Percentiles rank a stretch among this genome's conserved stretches.
Conservation (phyloP, 2,888 invertebrate genomes). For the Celastrina argiolus region DNA sequence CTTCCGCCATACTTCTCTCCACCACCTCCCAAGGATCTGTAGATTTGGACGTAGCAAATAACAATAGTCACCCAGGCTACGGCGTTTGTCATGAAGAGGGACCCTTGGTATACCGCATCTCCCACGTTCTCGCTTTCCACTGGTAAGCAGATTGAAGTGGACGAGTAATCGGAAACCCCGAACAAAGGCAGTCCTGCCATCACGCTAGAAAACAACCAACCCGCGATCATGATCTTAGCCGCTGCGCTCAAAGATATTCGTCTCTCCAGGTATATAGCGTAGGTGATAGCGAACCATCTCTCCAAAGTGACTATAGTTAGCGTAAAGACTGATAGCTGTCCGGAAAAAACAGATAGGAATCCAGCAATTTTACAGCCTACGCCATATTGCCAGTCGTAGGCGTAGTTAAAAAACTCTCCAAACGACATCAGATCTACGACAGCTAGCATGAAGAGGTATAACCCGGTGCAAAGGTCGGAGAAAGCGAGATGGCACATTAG, state of each 20-base stretch:
- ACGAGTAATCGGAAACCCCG: conserved; percentile 92
- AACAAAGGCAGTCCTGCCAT: conserved; percentile 89
- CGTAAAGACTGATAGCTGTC: conserved; percentile 92
- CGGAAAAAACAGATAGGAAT: conserved; percentile 91
- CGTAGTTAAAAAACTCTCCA: conserved; percentile 92
- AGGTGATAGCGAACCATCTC: conserved; percentile 89
- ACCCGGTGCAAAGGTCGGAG: conserved; percentile 92
- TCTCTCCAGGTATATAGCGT: conserved; percentile 89
- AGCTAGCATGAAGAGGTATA: conserved; percentile 90
- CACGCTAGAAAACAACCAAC: conserved; percentile 87
- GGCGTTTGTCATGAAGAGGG: conserved; percentile 86
- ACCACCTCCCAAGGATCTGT: conserved; percentile 85
- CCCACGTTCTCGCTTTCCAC: conserved; percentile 85
- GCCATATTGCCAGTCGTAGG: conserved; percentile 92
- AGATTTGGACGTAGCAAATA: conserved; percentile 91
- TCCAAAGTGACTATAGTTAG: conserved; percentile 91
- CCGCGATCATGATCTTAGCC: conserved; percentile 84
- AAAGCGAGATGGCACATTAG: conserved; percentile 86
- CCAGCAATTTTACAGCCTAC: conserved; percentile 91
- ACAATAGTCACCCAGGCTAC: conserved; percentile 90
- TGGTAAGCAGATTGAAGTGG: conserved; percentile 91
- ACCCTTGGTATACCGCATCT: conserved; percentile 85
- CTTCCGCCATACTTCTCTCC: conserved; percentile 81
- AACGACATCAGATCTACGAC: conserved; percentile 90
- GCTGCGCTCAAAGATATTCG: conserved; percentile 85